These are phyloP conservation scores for Calliphora vomitoria DNA, from an alignment of 2,888 invertebrate species.

Conservation along the genomic window DNA sequence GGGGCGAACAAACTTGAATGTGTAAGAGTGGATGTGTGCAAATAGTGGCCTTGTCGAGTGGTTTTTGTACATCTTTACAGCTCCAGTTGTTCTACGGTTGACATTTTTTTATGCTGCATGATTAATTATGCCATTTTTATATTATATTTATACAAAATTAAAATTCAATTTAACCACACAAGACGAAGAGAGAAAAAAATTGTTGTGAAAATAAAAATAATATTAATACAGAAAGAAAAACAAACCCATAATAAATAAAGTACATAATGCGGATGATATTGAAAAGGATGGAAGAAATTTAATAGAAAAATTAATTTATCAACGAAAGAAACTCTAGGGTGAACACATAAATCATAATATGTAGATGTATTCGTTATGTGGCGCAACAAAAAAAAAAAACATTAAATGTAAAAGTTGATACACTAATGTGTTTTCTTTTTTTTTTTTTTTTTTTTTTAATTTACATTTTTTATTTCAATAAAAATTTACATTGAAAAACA, in stretches of 20 bases:
- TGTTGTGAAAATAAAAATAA: neutral
- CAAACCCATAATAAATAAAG: neutral
- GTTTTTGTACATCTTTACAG: slow-evolving; percentile 39
- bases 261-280: slow-evolving; percentile 3
- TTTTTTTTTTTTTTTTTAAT: too few relatives aligned
- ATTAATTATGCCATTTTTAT: slow-evolving; percentile 71
- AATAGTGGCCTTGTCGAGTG: slow-evolving; percentile 37
- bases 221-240: neutral
- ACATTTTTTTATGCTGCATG: slow-evolving; percentile 71
- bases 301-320: slow-evolving; percentile 36
- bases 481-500: too few relatives aligned
- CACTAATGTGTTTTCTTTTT: too few relatives aligned
- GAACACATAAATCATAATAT: slow-evolving; percentile 46
- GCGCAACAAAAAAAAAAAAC: too few relatives aligned
- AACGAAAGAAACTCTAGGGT: slow-evolving; percentile 30
- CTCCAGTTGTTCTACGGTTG: slow-evolving; percentile 59
- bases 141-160: slow-evolving; percentile 68
- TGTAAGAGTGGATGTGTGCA: slow-evolving; percentile 28
- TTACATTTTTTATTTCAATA: too few relatives aligned
- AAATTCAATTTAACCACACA: slow-evolving; percentile 70
- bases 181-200: slow-evolving; percentile 8
- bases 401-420: too few relatives aligned
- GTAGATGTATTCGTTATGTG: neutral
- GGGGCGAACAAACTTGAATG: slow-evolving; percentile 52
- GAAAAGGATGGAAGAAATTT: neutral